Evolutionary conservation across 35 echinoderm and acorn worm species (phyloP), one percentile per base, ranked within the genome.

Genomic region (Acanthaster planci): DNA sequence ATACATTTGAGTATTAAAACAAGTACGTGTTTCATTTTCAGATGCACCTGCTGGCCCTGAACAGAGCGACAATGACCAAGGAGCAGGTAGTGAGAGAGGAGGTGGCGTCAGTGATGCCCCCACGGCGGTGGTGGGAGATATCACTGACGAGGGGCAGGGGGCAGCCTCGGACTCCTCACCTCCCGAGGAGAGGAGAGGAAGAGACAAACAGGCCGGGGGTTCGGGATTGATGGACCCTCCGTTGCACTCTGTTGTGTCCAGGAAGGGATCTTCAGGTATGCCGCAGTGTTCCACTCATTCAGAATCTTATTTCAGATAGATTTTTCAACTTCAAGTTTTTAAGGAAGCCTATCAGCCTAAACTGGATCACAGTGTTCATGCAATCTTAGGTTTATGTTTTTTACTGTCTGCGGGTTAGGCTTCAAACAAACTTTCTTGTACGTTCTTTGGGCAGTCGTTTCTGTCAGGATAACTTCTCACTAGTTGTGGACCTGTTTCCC

Each of bases 11-110:
- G n/a, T n/a, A n/a, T n/a, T n/a, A n/a, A n/a, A n/a, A n/a, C n/a
- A n/a, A n/a, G n/a, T n/a, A n/a, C n/a, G n/a, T 47, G 4, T 47
- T 6, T 47, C 42, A 47, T 47, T 47, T 6, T 47, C 42, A 47
- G 42, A 47, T 12, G 42, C 42, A 47, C 4, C 42, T 6, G 42
- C 18, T 31, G 64, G 34, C 34, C 64, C 64, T 27, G 26, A 72
- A 72, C 64, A 72, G 3, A 72, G 64, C 34, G 64, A 72, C 23
- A 26, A 72, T 30, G 64, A 72, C 64, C 64, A 26, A 72, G 64
- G 64, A 72, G 26, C 23, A 23, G 64, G 64, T 26, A 72, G 64
- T 72, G 64, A 72, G n/a, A 30, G 64, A 36, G 64, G 64, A 2
- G 64, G 64, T 29, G 64, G 26, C 22, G 64, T 72, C 14, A 72